Evolutionary conservation across 2,888 invertebrate genomes (phyloP), one percentile per base, ranked within the genome.

Genomic region (Eustalomyia histrio): DNA sequence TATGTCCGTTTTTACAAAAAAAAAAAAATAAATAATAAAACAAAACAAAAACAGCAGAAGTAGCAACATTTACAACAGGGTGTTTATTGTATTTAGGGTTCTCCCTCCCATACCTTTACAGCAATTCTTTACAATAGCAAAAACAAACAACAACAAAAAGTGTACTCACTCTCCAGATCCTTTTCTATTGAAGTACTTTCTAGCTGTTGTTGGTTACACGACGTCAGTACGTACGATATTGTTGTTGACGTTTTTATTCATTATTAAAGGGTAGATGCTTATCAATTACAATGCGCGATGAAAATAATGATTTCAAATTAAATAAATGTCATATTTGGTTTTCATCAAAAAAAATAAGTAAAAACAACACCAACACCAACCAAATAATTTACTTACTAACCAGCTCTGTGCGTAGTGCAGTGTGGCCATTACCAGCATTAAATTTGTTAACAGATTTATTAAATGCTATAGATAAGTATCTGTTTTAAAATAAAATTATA

Each of bases 291-390:
- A 83, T 84, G 85, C 84, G 85, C 84, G 87, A 84, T 85, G 88
- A 87, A 87, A 88, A 89, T 89, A 88, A 89, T 88, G 90, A 88
- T 87, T 88, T 85, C 84, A 86, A 89, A 89, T 90, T 89, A 89
- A 90, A 89, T 90, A 87, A 88, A 88, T 88, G 90, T 89, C 90
- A 89, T 86, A 88, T 86, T 87, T 83, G 84, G 85, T 88, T 85
- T 85, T 86, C 88, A 85, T 89, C 86, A 89, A 87, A 85, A 61
- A 16, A 39, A 50, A 64, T 52, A 2, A 21, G n/a, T 5, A 55
- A 39, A 17, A 58, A 68, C 16, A 63, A 53, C 39, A 8, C 2
- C 24, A 24, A 24, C 24, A 24, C 2, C 3, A 7, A 29, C 3
- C 29, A 29, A 29, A 29, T 57, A 43, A 24, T 71, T 61, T 18